These are phyloP conservation scores for Bovichtus diacanthus DNA, from an alignment of 2,797 vertebrate species.

Conservation along the genomic window DNA sequence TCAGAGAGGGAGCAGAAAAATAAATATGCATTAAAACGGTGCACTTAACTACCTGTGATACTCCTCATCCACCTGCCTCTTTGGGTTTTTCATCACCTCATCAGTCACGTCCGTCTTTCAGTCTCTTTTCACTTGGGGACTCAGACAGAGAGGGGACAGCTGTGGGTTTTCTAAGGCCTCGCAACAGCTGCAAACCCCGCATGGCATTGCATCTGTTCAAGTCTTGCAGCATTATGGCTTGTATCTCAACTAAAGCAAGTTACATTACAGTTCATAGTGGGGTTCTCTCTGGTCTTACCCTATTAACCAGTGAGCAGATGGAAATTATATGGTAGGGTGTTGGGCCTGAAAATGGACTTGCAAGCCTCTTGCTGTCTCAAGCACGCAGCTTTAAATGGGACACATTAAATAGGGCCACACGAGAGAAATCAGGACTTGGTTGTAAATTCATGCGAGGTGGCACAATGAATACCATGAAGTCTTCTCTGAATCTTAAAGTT, in stretches of 20 bases:
- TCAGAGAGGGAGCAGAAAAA: neutral
- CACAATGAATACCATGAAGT: conserved; percentile 48
- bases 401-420: conserved; percentile 64
- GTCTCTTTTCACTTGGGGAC: conserved; percentile 56
- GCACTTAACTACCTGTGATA: conserved; percentile 52
- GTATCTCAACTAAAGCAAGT: conserved; percentile 56
- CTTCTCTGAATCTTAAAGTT: conserved; percentile 53
- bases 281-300: conserved; percentile 66
- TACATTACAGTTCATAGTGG: conserved; percentile 53
- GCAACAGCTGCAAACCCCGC: conserved; percentile 77
- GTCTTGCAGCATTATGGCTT: conserved; percentile 45
- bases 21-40: conserved; percentile 11
- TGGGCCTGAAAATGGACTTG: conserved; percentile 52
- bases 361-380: conserved; percentile 49
- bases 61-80: conserved; percentile 44
- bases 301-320: conserved; percentile 74
- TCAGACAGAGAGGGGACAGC: conserved; percentile 67
- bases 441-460: conserved; percentile 58
- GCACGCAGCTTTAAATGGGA: conserved; percentile 55
- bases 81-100: conserved; percentile 59
- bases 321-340: conserved; percentile 57
- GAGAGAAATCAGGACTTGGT: conserved; percentile 61
- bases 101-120: conserved; percentile 67
- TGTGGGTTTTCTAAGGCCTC: conserved; percentile 68
- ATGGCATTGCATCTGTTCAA: conserved; percentile 76